Evolutionary conservation across 2,888 invertebrate species (phyloP).

Genomic region (Pyralis farinalis): DNA sequence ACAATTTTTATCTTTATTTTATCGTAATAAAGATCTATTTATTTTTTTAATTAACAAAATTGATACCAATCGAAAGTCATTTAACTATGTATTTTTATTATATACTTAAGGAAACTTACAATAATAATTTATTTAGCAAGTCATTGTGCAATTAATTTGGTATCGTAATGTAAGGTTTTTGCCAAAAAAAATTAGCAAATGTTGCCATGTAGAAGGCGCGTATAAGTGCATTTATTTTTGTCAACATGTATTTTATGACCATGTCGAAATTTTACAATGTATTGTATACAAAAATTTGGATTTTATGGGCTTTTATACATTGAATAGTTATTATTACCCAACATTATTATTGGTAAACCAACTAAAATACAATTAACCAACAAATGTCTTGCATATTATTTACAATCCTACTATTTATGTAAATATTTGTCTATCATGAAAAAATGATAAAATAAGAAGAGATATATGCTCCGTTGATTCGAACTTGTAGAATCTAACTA

Average conservation of each 20-base stretch:
- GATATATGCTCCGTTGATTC: too few species aligned
- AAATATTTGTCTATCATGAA: too few species aligned
- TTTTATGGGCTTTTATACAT: slow-evolving; percentile 65
- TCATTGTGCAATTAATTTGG: slow-evolving; percentile 48
- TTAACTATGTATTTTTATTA: slow-evolving; percentile 23
- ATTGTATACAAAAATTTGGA: slow-evolving; percentile 50
- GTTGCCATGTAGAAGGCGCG: slow-evolving; percentile 66
- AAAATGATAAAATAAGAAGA: too few species aligned
- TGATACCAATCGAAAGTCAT: slow-evolving; percentile 28
- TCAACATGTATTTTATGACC: slow-evolving; percentile 47
- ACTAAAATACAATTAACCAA: slow-evolving; percentile 63
- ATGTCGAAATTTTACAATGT: slow-evolving; percentile 49
- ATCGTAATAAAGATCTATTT: slow-evolving; percentile 37
- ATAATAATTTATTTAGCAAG: slow-evolving; percentile 9
- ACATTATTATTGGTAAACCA: slow-evolving; percentile 54
- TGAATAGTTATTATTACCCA: slow-evolving; percentile 56
- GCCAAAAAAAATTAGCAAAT: slow-evolving; percentile 56
- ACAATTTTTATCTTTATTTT: slow-evolving; percentile 31
- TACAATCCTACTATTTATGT: too few species aligned
- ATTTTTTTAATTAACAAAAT: slow-evolving; percentile 26
- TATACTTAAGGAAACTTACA: slow-evolving; percentile 18
- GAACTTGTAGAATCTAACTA: too few species aligned
- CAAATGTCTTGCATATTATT: slow-evolving; percentile 32
- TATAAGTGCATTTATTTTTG: slow-evolving; percentile 70
- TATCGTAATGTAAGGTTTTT: slow-evolving; percentile 47